These are phyloP conservation scores for Philonicus albiceps DNA, from an alignment of 2,888 invertebrate species.

Conservation along the genomic window DNA sequence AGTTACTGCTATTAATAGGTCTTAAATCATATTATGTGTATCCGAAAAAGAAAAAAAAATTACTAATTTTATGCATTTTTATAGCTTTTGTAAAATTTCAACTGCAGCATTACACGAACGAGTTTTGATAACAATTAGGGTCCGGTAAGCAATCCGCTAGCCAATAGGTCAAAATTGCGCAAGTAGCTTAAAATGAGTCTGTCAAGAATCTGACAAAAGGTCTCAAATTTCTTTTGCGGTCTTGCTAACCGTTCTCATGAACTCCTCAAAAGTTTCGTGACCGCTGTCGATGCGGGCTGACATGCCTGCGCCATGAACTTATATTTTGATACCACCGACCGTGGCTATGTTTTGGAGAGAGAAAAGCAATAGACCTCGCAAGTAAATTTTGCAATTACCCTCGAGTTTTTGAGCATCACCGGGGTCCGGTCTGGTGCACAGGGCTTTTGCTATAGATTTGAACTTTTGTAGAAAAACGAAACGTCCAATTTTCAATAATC, in stretches of 20 bases:
- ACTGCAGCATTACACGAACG: not conserved
- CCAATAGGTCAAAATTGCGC: slow-evolving; percentile 16
- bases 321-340: not conserved
- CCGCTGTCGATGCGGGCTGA: not conserved
- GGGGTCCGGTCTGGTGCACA: not conserved
- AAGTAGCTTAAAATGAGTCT: not conserved
- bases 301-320: not conserved
- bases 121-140: not conserved
- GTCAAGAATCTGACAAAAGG: slow-evolving; percentile 7
- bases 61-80: not conserved
- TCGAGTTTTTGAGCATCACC: slow-evolving; percentile 10
- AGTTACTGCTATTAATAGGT: not conserved
- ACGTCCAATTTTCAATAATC: not conserved
- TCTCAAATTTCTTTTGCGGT: not conserved
- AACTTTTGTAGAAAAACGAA: not conserved
- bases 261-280: not conserved
- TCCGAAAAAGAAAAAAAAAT: not conserved
- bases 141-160: not conserved
- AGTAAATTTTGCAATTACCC: not conserved
- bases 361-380: not conserved
- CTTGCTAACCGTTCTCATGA: not conserved
- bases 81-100: not conserved
- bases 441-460: not conserved
- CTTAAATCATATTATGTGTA: not conserved
- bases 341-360: not conserved